Conservation (phyloP, 1,140 invertebrate genomes). For the Euwallacea fornicatus region DNA sequence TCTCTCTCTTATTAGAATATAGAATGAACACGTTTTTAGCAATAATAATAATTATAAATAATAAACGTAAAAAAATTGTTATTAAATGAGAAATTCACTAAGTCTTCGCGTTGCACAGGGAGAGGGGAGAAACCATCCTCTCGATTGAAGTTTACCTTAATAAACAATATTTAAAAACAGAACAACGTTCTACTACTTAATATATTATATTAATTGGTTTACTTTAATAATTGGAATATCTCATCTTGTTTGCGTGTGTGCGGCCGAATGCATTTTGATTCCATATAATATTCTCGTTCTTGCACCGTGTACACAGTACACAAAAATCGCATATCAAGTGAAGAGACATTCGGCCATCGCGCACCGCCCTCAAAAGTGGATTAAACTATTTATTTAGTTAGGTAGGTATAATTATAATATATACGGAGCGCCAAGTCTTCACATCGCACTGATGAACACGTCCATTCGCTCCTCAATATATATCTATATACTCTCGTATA, state of each 20-base stretch:
- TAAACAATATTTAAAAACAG: constrained; percentile 54
- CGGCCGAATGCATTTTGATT: background rate
- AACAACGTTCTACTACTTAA: constrained; percentile 50
- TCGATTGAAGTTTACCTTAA: constrained; percentile 30
- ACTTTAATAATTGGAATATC: constrained; percentile 44
- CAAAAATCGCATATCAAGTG: constrained; percentile 18
- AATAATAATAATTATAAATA: constrained; percentile 31
- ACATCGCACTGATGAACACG: too few species aligned
- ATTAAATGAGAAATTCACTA: constrained; percentile 26
- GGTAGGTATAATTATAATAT: background rate
- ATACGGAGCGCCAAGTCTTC: too few species aligned
- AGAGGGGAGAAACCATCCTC: too few species aligned
- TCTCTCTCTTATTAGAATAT: constrained; percentile 37
- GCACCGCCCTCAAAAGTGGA: constrained; percentile 15
- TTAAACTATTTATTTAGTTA: constrained; percentile 24
- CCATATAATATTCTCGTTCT: background rate
- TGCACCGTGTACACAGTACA: constrained; percentile 44
- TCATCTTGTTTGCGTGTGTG: constrained; percentile 8
- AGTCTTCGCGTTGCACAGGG: constrained; percentile 36
- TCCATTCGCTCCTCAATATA: too few species aligned
- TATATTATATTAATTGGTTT: constrained; percentile 43
- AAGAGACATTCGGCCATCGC: constrained; percentile 37
- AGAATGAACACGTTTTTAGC: constrained; percentile 50
- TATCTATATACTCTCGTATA: too few species aligned
- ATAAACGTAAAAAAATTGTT: constrained; percentile 38